A percentile compares a stretch with the other conserved stretches of the same genome.
Conservation (phyloP, 2,797 vertebrate genomes). For the Catamblyrhynchus diadema region DNA sequence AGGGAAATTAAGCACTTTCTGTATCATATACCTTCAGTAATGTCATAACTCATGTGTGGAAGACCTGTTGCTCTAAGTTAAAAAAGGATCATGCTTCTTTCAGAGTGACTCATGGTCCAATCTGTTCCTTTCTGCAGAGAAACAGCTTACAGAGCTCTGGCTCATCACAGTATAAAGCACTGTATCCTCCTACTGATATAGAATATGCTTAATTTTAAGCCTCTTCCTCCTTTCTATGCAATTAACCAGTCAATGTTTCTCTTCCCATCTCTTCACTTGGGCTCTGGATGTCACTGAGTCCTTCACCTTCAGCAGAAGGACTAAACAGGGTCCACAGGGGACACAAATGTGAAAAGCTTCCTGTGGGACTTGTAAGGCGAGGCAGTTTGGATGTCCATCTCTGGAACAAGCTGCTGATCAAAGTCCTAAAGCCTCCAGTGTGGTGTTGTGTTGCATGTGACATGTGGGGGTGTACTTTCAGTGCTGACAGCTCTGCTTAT, state of each 20-base stretch:
- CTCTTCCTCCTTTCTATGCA: neutral
- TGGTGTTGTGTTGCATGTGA: neutral
- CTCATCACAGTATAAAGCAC: neutral
- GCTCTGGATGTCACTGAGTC: rapidly evolving
- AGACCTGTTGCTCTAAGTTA: conserved; percentile 28
- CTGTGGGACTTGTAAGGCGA: neutral
- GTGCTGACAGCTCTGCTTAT: neutral
- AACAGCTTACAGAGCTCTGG: neutral
- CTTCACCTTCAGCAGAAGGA: neutral
- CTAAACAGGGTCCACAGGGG: neutral
- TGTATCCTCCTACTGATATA: neutral
- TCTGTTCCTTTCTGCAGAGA: conserved; percentile 26
- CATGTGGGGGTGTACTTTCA: neutral
- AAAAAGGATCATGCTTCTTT: neutral
- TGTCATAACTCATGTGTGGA: neutral
- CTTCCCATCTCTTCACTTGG: neutral
- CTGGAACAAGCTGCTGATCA: neutral
- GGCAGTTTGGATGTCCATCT: neutral
- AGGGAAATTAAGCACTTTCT: neutral
- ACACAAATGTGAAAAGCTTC: neutral
- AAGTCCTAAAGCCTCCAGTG: neutral
- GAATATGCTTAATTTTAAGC: neutral
- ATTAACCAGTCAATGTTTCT: neutral
- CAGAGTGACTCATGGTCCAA: conserved; percentile 29
- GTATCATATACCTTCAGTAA: neutral